phyloP scores from a whole-genome alignment of 1,140 invertebrate species.

The Drosophila paulistorum region DNA sequence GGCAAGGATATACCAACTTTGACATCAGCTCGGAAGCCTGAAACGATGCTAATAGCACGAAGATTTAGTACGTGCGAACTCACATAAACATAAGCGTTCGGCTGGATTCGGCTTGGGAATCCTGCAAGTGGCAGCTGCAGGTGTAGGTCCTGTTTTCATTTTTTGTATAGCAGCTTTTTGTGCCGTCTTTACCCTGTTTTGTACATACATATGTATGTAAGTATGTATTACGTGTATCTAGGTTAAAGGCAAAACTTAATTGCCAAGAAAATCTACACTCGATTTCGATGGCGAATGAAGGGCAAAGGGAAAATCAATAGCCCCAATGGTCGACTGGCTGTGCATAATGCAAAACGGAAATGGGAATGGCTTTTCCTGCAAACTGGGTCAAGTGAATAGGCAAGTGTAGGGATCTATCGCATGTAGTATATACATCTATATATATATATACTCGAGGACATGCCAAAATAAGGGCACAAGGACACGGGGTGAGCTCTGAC shows the following conservation, averaged over 20 bases:
- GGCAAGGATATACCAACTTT: neutral
- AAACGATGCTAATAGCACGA: neutral
- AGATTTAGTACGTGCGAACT: slow-evolving; percentile 10
- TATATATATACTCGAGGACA: slow-evolving; percentile 20
- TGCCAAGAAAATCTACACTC: slow-evolving; percentile 34
- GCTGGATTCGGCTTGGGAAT: slow-evolving; percentile 33
- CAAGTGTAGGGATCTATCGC: slow-evolving; percentile 10
- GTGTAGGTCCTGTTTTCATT: slow-evolving; percentile 41
- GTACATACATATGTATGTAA: no score
- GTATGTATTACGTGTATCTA: slow-evolving; percentile 28
- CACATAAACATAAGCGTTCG: neutral
- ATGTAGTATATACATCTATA: neutral
- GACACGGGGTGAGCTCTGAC: neutral
- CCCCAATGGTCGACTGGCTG: slow-evolving; percentile 17
- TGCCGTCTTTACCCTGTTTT: slow-evolving; percentile 12
- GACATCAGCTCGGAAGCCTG: neutral
- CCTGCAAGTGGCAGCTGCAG: slow-evolving; percentile 67
- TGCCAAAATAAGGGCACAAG: slow-evolving; percentile 1
- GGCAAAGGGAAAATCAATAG: slow-evolving; percentile 69
- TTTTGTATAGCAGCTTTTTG: slow-evolving; percentile 19
- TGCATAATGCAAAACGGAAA: slow-evolving; percentile 10
- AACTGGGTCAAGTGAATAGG: slow-evolving; percentile 62
- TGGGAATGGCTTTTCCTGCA: slow-evolving; percentile 23
- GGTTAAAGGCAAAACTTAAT: slow-evolving; percentile 70
- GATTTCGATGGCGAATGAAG: slow-evolving; percentile 22